Percentiles rank a stretch among this genome's conserved stretches.
Evolutionary conservation across 2,888 invertebrate genomes (phyloP).

Genomic region (Heliconius charithonia): DNA sequence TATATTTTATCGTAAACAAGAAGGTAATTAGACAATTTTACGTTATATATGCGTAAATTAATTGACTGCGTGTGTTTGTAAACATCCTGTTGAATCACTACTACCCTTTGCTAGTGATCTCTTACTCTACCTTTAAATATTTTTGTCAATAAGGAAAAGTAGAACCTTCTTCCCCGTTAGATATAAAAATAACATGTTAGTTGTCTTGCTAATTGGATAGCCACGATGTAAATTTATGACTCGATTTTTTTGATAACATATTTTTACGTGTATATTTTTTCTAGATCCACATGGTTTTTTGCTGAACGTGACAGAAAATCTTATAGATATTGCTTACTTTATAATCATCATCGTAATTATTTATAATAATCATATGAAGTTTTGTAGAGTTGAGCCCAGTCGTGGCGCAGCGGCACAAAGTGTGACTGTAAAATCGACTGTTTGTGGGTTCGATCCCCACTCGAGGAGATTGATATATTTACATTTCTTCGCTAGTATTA

Average conservation of each 20-base stretch:
- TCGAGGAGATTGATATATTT: no score
- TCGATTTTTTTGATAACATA: conserved; percentile 2
- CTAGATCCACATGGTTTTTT: background rate
- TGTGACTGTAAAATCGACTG: no score
- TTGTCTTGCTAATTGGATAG: conserved; percentile 23
- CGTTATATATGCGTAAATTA: conserved; percentile 14
- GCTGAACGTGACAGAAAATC: background rate
- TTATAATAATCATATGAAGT: background rate
- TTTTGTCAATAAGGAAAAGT: background rate
- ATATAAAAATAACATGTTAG: background rate
- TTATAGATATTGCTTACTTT: background rate
- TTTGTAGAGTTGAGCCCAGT: no score
- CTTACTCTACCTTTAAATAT: background rate
- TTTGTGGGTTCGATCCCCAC: no score
- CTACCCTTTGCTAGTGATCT: background rate
- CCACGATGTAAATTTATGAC: background rate
- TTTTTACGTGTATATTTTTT: background rate
- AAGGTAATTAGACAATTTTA: conserved; percentile 11
- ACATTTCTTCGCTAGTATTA: no score
- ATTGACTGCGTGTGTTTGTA: conserved; percentile 1
- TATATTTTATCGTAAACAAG: conserved; percentile 8
- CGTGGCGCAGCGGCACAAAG: no score
- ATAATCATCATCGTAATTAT: background rate
- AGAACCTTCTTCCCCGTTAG: background rate
- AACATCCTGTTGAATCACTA: background rate